A percentile compares a stretch with the other conserved stretches of the same genome.
These are phyloP conservation scores for Cladopsammia gracilis DNA, from an alignment of 64 coral and sea anemone species.

Conservation along the genomic window DNA sequence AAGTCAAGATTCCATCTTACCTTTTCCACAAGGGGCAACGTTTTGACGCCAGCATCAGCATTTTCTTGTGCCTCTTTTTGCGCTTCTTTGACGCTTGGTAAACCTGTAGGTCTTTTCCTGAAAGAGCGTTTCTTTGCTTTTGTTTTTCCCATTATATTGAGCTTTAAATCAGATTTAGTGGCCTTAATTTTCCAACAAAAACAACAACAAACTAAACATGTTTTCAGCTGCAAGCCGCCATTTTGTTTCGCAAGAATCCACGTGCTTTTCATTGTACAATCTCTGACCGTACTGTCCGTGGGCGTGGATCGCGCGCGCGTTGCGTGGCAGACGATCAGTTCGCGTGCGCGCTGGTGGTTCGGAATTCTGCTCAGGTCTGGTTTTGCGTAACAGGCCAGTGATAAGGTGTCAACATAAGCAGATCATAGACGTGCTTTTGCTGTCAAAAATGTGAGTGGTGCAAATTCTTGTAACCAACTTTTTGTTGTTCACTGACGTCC, in stretches of 20 bases:
- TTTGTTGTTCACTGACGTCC: too few relatives aligned
- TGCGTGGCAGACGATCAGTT: too few relatives aligned
- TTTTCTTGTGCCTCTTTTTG: slow-evolving; percentile 21
- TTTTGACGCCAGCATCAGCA: slow-evolving; percentile 30
- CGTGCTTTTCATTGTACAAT: neutral
- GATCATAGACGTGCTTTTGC: too few relatives aligned
- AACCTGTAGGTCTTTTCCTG: slow-evolving; percentile 55
- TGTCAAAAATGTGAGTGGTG: too few relatives aligned
- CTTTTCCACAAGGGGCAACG: slow-evolving; percentile 78
- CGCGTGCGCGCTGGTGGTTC: too few relatives aligned
- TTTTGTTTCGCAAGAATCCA: slow-evolving; percentile 29
- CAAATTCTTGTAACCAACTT: too few relatives aligned
- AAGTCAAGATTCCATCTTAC: slow-evolving; percentile 14
- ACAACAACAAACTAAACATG: neutral
- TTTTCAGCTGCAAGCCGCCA: neutral
- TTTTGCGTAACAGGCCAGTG: too few relatives aligned
- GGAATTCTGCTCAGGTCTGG: too few relatives aligned
- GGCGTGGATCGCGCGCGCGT: neutral
- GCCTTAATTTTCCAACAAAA: neutral
- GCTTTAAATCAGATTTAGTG: neutral
- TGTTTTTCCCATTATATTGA: slow-evolving; percentile 69
- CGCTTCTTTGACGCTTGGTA: slow-evolving; percentile 49
- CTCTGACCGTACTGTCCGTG: neutral
- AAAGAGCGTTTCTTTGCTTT: slow-evolving; percentile 73
- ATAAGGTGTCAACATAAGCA: too few relatives aligned